A percentile compares a stretch with the other conserved stretches of the same genome.
phyloP scores from a whole-genome alignment of 2,797 vertebrate species.

The Tachyglossus aculeatus region DNA sequence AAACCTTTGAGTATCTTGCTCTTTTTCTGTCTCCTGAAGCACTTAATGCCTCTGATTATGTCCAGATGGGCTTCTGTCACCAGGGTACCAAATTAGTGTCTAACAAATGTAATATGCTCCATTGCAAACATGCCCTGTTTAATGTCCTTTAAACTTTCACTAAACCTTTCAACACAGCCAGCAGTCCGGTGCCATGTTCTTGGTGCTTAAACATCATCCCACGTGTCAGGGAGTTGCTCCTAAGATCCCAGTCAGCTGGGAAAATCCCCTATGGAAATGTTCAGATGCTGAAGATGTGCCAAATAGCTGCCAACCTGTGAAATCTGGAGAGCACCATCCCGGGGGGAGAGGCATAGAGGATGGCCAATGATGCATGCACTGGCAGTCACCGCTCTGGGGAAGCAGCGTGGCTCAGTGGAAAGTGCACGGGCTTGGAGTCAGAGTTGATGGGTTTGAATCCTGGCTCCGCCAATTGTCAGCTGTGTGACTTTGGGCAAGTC shows the following conservation, averaged over 20 bases:
- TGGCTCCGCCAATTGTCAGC: too few species aligned
- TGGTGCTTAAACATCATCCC: background rate
- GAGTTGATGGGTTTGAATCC: too few species aligned
- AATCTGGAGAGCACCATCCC: constrained; percentile 17
- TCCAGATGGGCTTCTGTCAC: constrained; percentile 35
- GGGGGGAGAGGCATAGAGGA: constrained; percentile 14
- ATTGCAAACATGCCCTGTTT: background rate
- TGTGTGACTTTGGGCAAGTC: too few species aligned
- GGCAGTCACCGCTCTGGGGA: background rate
- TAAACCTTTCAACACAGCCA: background rate
- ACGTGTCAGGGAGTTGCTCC: background rate
- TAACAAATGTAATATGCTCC: background rate
- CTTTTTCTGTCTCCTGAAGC: constrained; percentile 2
- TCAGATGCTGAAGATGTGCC: constrained; percentile 9
- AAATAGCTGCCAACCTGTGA: constrained; percentile 17
- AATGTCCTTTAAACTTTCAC: background rate
- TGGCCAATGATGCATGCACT: constrained; percentile 1
- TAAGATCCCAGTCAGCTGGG: constrained; percentile 27
- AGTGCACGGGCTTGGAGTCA: too few species aligned
- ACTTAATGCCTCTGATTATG: background rate
- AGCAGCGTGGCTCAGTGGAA: too few species aligned
- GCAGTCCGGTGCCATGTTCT: constrained; percentile 17
- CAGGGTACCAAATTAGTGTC: background rate
- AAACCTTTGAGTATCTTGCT: background rate
- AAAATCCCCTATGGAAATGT: constrained; percentile 18